Evolutionary conservation across 1,140 invertebrate genomes (phyloP).

Genomic region (Mycetomoellerius zeteki): DNA sequence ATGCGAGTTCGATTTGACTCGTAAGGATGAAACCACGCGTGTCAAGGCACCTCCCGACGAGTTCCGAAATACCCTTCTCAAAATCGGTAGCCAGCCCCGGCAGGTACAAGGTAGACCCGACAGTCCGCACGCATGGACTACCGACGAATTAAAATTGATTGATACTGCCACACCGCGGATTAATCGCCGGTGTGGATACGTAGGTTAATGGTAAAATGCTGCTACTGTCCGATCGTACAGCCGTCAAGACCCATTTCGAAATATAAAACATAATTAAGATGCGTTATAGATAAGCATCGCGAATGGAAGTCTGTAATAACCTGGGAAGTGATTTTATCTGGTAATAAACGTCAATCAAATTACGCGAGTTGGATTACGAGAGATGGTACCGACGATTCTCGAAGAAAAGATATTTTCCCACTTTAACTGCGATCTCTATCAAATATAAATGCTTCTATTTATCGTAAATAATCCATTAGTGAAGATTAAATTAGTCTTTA

Average conservation of each 20-base stretch:
- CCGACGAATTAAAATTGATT: slow-evolving; percentile 75
- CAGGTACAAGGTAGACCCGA: slow-evolving; percentile 27
- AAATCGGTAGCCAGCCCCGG: slow-evolving; percentile 48
- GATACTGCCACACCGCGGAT: slow-evolving; percentile 53
- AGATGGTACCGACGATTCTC: not conserved
- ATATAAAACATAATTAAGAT: slow-evolving; percentile 63
- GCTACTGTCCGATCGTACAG: slow-evolving; percentile 38
- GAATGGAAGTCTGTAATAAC: slow-evolving; percentile 53
- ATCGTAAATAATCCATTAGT: not conserved
- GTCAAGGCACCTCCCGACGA: slow-evolving; percentile 38
- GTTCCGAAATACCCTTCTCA: slow-evolving; percentile 54
- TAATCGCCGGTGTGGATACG: slow-evolving; percentile 28
- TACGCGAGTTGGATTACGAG: slow-evolving; percentile 6
- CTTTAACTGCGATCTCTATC: not conserved
- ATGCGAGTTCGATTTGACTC: slow-evolving; percentile 55
- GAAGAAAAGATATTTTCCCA: slow-evolving; percentile 5
- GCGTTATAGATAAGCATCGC: slow-evolving; percentile 55
- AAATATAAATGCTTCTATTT: slow-evolving; percentile 2
- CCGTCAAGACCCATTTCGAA: slow-evolving; percentile 25
- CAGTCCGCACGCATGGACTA: slow-evolving; percentile 41
- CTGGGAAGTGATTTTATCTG: slow-evolving; percentile 53
- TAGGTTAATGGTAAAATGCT: slow-evolving; percentile 33
- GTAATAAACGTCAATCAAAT: slow-evolving; percentile 59
- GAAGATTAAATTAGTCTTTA: not conserved
- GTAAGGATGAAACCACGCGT: slow-evolving; percentile 50